Percentiles rank a stretch among this genome's conserved stretches.
These are phyloP conservation scores for Zapus hudsonius DNA, from an alignment of 2,113 vertebrate genomes.

Conservation along the genomic window DNA sequence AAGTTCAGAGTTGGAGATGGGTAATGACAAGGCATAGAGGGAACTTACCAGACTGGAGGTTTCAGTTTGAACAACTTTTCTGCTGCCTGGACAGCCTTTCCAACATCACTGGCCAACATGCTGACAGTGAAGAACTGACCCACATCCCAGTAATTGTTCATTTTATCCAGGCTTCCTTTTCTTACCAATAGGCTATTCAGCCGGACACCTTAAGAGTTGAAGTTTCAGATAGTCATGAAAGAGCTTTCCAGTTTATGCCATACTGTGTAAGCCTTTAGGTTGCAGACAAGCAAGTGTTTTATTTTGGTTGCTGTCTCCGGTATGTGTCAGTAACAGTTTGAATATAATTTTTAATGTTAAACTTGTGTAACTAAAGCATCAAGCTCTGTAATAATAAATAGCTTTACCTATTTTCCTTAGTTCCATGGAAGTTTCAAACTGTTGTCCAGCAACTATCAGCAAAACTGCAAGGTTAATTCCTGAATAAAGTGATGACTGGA, in stretches of 20 bases:
- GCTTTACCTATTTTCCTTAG: conserved; percentile 96
- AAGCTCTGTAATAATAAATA: background rate
- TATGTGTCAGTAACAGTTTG: background rate
- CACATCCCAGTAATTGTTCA: conserved; percentile 98
- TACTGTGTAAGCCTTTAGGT: background rate
- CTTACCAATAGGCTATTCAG: conserved; percentile 95
- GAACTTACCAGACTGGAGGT: conserved; percentile 94
- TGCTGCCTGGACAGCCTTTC: conserved; percentile 95
- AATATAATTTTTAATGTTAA: conserved; percentile 20
- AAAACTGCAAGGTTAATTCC: conserved; percentile 96
- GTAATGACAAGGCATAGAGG: background rate
- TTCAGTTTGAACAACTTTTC: conserved; percentile 97
- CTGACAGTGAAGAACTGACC: conserved; percentile 95
- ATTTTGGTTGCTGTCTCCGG: background rate
- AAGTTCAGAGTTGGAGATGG: background rate
- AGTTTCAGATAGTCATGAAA: conserved; percentile 62
- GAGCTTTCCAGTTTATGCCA: background rate
- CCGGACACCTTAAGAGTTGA: conserved; percentile 89
- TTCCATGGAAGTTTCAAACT: conserved; percentile 97
- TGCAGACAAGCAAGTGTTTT: background rate
- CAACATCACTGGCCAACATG: conserved; percentile 93
- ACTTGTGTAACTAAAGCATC: conserved; percentile 11
- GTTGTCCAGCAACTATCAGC: conserved; percentile 93
- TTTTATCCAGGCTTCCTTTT: conserved; percentile 97
- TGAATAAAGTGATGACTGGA: conserved; percentile 96